phyloP scores from a whole-genome alignment of 2,797 vertebrate species.

The Pseudomugil gertrudae region DNA sequence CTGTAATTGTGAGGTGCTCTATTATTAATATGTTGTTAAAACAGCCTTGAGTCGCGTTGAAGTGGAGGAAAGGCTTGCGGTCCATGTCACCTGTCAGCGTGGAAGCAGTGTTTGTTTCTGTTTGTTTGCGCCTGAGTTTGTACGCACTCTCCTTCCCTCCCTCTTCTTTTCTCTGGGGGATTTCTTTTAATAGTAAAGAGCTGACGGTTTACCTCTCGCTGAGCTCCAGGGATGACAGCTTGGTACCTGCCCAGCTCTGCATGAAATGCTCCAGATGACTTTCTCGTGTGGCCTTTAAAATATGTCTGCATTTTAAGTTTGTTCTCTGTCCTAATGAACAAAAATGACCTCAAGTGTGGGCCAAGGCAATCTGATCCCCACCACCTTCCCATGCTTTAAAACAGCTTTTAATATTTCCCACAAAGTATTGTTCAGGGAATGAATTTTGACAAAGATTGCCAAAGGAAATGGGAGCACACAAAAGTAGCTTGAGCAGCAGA shows the following conservation, averaged over 20 bases:
- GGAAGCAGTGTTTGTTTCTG: conserved; percentile 50
- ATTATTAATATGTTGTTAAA: conserved; percentile 55
- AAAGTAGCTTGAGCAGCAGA: conserved; percentile 58
- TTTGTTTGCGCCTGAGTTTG: conserved; percentile 69
- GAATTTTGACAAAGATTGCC: conserved; percentile 68
- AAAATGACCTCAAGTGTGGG: conserved; percentile 57
- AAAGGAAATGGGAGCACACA: conserved; percentile 62
- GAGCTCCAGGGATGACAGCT: conserved; percentile 24
- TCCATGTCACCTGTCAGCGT: conserved; percentile 36
- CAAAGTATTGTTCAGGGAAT: conserved; percentile 65
- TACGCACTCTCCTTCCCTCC: conserved; percentile 31
- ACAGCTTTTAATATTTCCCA: conserved; percentile 67
- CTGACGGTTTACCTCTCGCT: conserved; percentile 38
- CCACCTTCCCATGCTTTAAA: conserved; percentile 36
- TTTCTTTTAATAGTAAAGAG: conserved; percentile 79
- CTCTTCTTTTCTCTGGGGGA: conserved; percentile 55
- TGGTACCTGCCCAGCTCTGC: conserved; percentile 57
- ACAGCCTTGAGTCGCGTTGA: conserved; percentile 40
- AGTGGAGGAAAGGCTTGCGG: conserved; percentile 9
- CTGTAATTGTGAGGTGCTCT: conserved; percentile 50
- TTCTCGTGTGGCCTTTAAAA: conserved; percentile 17
- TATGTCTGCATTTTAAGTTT: conserved; percentile 31
- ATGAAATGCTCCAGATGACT: conserved; percentile 40
- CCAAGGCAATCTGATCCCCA: conserved; percentile 49
- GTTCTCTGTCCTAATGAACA: conserved; percentile 45